Base-by-base conservation (phyloP, 2,888 invertebrate species). In the Parelbella ahira region DNA sequence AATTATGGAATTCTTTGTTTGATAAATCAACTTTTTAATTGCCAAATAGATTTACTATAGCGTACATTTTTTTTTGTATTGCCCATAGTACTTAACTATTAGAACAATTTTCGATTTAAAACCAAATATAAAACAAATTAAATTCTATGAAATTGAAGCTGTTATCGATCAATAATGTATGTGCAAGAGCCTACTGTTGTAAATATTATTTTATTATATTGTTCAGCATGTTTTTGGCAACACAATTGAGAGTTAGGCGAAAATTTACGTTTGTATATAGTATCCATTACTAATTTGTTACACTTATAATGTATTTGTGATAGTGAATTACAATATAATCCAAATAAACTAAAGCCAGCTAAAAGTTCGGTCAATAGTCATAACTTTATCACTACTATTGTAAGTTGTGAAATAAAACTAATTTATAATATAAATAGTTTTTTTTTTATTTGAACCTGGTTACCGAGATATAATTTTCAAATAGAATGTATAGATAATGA, bases 381-480 rank as follows among this genome's bases (percentile, higher is more conserved):
- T 80, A 76, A 78, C 69, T 73, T 83, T 83, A 80, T 82, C 72
- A 79, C 71, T 78, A 74, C 64, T 74, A 71, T 54, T 69, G 67
- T 82, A 83, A 83, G 81, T 84, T 82, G 77, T 82, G 80, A 81
- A 86, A 79, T 86, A 82, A 83, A 86, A 77, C 71, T 83, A 80
- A 86, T 84, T 84, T 83, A 84, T 81, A 78, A 73, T 63, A 51
- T 48, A 21, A 44, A 37, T 27, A 42, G 48, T 49, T 47, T 25
- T 48, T 46, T 42, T 49, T 20, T 11, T 4, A 7, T 8, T n/a
- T n/a, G n/a, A n/a, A n/a, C n/a, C n/a, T n/a, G n/a, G n/a, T n/a
- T n/a, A n/a, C n/a, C n/a, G n/a, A n/a, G n/a, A n/a, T n/a, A n/a
- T n/a, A n/a, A n/a, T n/a, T n/a, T n/a, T n/a, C n/a, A n/a, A n/a